phyloP scores from a whole-genome alignment of 2,797 vertebrate species.

The Hybognathus amarus region DNA sequence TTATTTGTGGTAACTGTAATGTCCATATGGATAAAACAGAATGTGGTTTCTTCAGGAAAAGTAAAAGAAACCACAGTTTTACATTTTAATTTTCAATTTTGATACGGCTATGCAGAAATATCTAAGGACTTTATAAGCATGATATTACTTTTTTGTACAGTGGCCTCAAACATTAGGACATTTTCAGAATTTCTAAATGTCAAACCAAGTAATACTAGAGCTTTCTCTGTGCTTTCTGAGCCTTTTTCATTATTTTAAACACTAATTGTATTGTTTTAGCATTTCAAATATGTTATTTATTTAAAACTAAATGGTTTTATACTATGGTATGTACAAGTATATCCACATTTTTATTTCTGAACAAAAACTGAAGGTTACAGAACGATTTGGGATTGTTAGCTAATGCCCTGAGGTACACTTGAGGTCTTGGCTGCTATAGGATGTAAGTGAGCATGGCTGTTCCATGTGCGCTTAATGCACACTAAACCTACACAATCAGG shows the following conservation, averaged over 20 bases:
- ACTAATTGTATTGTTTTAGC: neutral
- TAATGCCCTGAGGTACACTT: too few species aligned
- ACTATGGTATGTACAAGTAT: constrained; percentile 53
- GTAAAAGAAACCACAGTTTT: neutral
- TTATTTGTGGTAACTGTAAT: neutral
- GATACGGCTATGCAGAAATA: constrained; percentile 21
- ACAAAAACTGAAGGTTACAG: constrained; percentile 57
- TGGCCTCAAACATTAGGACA: neutral
- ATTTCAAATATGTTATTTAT: neutral
- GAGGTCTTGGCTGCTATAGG: too few species aligned
- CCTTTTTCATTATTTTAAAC: neutral
- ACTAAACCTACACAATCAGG: too few species aligned
- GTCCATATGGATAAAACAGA: too few species aligned
- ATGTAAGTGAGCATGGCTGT: too few species aligned
- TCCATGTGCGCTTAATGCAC: too few species aligned
- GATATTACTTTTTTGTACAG: neutral
- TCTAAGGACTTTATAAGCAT: neutral
- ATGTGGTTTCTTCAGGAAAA: neutral
- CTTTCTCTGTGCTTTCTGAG: neutral
- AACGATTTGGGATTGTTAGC: constrained; percentile 58
- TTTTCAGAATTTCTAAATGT: neutral
- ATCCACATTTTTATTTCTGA: neutral
- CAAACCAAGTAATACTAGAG: neutral
- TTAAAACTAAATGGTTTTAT: constrained; percentile 49
- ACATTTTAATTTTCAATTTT: neutral